Percentiles rank a stretch among this genome's conserved stretches.
phyloP scores from a whole-genome alignment of 2,888 invertebrate species.

The Cinara cedri region DNA sequence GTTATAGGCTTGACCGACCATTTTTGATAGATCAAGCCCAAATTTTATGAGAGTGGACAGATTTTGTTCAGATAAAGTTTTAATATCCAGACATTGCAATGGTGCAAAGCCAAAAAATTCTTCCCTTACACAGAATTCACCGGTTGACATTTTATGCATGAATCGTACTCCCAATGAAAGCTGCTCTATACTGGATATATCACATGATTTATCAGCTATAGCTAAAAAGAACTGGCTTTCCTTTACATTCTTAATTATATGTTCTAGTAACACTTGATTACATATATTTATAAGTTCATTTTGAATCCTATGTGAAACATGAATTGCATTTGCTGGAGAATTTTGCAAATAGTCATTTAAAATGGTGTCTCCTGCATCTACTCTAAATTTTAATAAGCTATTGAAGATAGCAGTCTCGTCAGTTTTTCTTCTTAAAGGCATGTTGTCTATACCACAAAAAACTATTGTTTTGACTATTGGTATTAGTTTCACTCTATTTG shows the following conservation, averaged over 20 bases:
- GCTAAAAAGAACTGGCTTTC: not conserved
- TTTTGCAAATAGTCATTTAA: slow-evolving; percentile 3
- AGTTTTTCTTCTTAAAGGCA: no score
- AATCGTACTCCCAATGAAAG: slow-evolving; percentile 62
- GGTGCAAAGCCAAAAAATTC: slow-evolving; percentile 20
- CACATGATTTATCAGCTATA: slow-evolving; percentile 29
- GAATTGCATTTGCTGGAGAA: not conserved
- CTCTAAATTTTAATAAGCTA: not conserved
- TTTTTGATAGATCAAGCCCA: no score
- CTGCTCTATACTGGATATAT: slow-evolving; percentile 14
- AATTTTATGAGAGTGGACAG: slow-evolving; percentile 28
- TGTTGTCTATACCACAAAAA: no score
- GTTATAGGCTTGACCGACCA: no score
- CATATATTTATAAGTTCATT: slow-evolving; percentile 3
- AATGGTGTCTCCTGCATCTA: slow-evolving; percentile 13
- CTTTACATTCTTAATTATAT: slow-evolving; percentile 24
- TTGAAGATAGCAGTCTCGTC: slow-evolving; percentile 13
- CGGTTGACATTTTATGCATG: slow-evolving; percentile 63
- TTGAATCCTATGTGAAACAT: not conserved
- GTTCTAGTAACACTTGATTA: not conserved
- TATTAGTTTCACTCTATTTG: no score
- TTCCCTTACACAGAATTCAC: slow-evolving; percentile 19
- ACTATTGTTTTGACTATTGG: no score
- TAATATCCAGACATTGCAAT: slow-evolving; percentile 9
- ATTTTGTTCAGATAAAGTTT: slow-evolving; percentile 1